Evolutionary conservation across 2,797 vertebrate genomes (phyloP).

Genomic region (Fratercula arctica): DNA sequence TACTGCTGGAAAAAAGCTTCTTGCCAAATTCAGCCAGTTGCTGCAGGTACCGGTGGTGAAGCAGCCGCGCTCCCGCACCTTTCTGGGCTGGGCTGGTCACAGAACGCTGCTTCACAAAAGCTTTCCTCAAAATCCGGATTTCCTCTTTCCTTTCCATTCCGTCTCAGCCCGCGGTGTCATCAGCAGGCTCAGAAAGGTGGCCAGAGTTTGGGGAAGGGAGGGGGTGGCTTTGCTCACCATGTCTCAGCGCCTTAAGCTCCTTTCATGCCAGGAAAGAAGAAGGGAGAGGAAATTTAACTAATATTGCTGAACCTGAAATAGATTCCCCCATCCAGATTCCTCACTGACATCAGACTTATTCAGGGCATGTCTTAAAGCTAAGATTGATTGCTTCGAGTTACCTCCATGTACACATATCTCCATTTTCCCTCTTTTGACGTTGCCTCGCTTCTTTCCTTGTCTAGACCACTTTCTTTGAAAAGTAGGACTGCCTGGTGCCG

Average conservation of each 20-base stretch:
- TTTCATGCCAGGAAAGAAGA: not conserved
- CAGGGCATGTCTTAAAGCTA: not conserved
- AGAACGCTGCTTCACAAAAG: not conserved
- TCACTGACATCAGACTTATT: not conserved
- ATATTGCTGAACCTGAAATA: not conserved
- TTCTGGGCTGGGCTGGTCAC: not conserved
- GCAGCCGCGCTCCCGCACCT: accelerated
- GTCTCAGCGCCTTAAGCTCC: not conserved
- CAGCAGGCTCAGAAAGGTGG: not conserved
- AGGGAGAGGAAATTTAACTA: not conserved
- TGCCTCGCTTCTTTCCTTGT: not conserved
- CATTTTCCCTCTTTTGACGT: not conserved
- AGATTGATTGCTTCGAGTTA: not conserved
- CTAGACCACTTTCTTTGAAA: not conserved
- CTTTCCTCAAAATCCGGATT: not conserved
- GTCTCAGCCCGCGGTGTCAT: not conserved
- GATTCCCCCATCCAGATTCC: not conserved
- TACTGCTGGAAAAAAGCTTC: not conserved
- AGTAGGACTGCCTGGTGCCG: not conserved
- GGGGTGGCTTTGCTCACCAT: not conserved
- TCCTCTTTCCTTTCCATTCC: not conserved
- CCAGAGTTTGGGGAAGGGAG: not conserved
- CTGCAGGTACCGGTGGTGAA: not conserved
- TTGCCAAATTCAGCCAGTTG: not conserved
- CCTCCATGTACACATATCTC: not conserved